A percentile compares a stretch with the other conserved stretches of the same genome.
Evolutionary conservation across 2,113 vertebrate species (phyloP).

Genomic region (Dicentrarchus labrax): DNA sequence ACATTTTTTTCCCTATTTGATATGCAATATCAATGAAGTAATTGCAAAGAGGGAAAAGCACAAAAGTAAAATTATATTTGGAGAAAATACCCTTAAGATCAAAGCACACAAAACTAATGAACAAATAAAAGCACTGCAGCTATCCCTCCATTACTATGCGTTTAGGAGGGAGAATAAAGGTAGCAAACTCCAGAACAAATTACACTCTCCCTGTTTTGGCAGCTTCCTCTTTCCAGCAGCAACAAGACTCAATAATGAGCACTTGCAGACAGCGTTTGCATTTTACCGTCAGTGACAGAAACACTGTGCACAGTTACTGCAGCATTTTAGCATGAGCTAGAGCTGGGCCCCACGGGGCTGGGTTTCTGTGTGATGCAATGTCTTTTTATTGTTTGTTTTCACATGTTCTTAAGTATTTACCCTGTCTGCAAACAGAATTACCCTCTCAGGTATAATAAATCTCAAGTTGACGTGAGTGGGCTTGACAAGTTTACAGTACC

Average conservation of each 20-base stretch:
- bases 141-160: constrained; percentile 52
- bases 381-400: constrained; percentile 49
- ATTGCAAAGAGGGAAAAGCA: constrained; percentile 29
- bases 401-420: constrained; percentile 36
- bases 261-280: constrained; percentile 49
- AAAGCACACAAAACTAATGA: constrained; percentile 59
- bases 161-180: constrained; percentile 54
- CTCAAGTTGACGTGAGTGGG: constrained; percentile 27
- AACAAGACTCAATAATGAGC: constrained; percentile 72
- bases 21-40: constrained; percentile 40
- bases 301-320: constrained; percentile 61
- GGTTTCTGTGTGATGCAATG: constrained; percentile 29
- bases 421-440: constrained; percentile 58
- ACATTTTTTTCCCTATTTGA: constrained; percentile 30
- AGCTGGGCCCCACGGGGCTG: constrained; percentile 37
- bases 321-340: constrained; percentile 47
- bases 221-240: constrained; percentile 61
- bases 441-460: constrained; percentile 45
- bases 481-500: constrained; percentile 83
- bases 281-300: constrained; percentile 62
- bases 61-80: constrained; percentile 43
- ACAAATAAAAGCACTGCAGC: constrained; percentile 53
- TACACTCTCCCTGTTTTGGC: constrained; percentile 64
- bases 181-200: constrained; percentile 68
- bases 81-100: constrained; percentile 50